Conservation (phyloP, 2,888 invertebrate species). For the Anthrax anthrax region DNA sequence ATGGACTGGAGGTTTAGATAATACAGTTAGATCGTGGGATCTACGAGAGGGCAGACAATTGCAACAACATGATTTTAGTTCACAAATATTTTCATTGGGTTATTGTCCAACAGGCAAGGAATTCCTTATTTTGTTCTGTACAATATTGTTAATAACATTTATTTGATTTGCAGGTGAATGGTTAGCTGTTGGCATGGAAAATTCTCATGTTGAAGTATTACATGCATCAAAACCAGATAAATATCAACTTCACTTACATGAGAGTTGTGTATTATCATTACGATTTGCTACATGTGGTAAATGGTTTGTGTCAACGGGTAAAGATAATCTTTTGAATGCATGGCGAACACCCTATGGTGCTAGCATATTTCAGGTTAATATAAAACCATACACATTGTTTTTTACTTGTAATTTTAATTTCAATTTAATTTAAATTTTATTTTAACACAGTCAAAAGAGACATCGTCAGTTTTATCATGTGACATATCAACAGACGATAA, state of each 20-base stretch:
- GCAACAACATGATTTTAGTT: slow-evolving; percentile 90
- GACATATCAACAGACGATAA: slow-evolving; percentile 97
- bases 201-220: slow-evolving; percentile 89
- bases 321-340: slow-evolving; percentile 92
- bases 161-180: slow-evolving; percentile 53
- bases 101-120: slow-evolving; percentile 76
- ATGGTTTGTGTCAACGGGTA: slow-evolving; percentile 99
- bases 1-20: slow-evolving; percentile 92
- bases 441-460: slow-evolving; percentile 72
- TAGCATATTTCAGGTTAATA: slow-evolving; percentile 88
- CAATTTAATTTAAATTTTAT: neutral
- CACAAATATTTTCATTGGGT: slow-evolving; percentile 71
- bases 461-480: slow-evolving; percentile 94
- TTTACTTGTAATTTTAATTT: neutral
- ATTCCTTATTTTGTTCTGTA: neutral
- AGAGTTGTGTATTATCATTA: slow-evolving; percentile 90
- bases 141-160: neutral
- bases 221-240: slow-evolving; percentile 84
- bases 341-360: slow-evolving; percentile 98
- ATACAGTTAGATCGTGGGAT: slow-evolving; percentile 95
- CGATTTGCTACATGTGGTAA: slow-evolving; percentile 92
- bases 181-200: slow-evolving; percentile 98
- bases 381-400: neutral
- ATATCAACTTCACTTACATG: slow-evolving; percentile 90
- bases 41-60: slow-evolving; percentile 81